Conservation (phyloP, 2,888 invertebrate genomes). For the Hemicrepidius hirtus region DNA sequence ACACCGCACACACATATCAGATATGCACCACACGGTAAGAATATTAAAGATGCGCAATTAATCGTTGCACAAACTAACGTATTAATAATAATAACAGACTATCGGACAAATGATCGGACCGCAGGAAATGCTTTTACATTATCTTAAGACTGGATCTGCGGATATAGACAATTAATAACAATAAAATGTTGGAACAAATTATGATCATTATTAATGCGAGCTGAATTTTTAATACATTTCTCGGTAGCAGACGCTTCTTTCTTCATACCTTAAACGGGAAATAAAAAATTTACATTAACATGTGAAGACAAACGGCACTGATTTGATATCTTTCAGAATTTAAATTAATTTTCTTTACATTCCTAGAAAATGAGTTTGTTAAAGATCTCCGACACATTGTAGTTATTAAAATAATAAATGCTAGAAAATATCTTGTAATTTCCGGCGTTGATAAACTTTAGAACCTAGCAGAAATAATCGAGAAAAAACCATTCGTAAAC, state of each 20-base stretch:
- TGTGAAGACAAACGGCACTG: background rate
- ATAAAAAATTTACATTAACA: conserved; percentile 38
- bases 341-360: background rate
- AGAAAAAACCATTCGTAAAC: too few species aligned
- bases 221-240: conserved; percentile 34
- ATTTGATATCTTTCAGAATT: too few species aligned
- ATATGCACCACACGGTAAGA: conserved; percentile 22
- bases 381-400: too few species aligned
- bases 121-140: conserved; percentile 47
- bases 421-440: too few species aligned
- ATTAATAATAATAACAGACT: conserved; percentile 37
- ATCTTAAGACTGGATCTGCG: conserved; percentile 43
- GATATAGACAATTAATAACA: conserved; percentile 53
- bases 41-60: conserved; percentile 34
- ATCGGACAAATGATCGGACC: conserved; percentile 41
- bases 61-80: conserved; percentile 32
- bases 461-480: too few species aligned
- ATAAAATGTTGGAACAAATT: conserved; percentile 42
- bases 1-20: conserved; percentile 1
- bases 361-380: background rate
- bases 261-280: conserved; percentile 21
- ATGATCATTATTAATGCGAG: conserved; percentile 34
- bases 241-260: conserved; percentile 14
- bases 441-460: too few species aligned
- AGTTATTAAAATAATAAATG: too few species aligned